Percentiles rank a stretch among this genome's conserved stretches.
phyloP scores from a whole-genome alignment of 2,888 invertebrate species.

The Pimpla rufipes region DNA sequence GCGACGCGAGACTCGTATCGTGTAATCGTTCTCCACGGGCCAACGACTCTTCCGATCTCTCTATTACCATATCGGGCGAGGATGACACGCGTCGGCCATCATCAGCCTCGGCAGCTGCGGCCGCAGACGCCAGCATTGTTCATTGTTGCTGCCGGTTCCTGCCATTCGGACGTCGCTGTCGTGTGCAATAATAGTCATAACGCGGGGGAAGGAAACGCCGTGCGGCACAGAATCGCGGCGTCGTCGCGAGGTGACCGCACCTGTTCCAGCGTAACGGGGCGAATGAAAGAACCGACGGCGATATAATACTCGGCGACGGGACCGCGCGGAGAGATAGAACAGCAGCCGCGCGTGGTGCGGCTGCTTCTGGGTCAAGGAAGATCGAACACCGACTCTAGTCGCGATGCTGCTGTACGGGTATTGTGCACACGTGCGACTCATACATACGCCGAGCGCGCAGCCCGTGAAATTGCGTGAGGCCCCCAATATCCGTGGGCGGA shows the following conservation, averaged over 20 bases:
- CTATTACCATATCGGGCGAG: slow-evolving; percentile 47
- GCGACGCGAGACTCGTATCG: slow-evolving; percentile 33
- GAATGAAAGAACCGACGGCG: slow-evolving; percentile 39
- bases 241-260: slow-evolving; percentile 43
- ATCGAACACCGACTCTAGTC: slow-evolving; percentile 24
- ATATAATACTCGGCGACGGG: neutral
- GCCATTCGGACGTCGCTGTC: neutral
- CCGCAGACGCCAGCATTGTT: slow-evolving; percentile 60
- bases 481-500: slow-evolving; percentile 26
- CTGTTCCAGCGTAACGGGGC: slow-evolving; percentile 69
- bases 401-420: neutral
- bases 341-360: slow-evolving; percentile 3
- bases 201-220: slow-evolving; percentile 24
- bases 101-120: slow-evolving; percentile 28
- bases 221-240: slow-evolving; percentile 10
- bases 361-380: slow-evolving; percentile 71
- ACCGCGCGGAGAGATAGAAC: neutral
- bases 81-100: slow-evolving; percentile 52
- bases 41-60: slow-evolving; percentile 35
- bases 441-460: neutral
- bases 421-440: neutral
- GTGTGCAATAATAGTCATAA: slow-evolving; percentile 43
- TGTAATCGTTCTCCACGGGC: slow-evolving; percentile 39
- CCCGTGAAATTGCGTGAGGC: slow-evolving; percentile 47
- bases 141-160: slow-evolving; percentile 62